Percentiles rank a stretch among this genome's conserved stretches.
These are phyloP conservation scores for Ictalurus furcatus DNA, from an alignment of 2,113 vertebrate species.

Conservation along the genomic window DNA sequence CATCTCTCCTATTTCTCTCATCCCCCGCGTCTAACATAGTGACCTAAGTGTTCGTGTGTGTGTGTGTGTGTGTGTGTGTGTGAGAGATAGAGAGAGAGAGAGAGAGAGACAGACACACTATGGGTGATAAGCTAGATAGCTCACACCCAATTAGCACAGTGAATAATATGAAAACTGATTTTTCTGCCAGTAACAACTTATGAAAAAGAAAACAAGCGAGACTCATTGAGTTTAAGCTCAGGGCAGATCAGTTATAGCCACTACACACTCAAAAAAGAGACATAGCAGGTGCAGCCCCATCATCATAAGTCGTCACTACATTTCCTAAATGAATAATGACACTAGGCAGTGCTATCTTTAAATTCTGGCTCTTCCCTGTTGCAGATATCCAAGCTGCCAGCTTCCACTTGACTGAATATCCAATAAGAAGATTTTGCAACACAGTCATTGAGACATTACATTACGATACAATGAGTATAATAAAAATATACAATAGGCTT, in stretches of 20 bases:
- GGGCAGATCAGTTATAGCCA: background rate
- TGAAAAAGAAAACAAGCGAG: background rate
- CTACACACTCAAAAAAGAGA: background rate
- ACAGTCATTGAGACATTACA: background rate
- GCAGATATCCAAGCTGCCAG: conserved; percentile 26
- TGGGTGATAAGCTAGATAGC: conserved; percentile 19
- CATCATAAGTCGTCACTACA: background rate
- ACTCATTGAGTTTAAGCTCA: background rate
- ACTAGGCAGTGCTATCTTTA: conserved; percentile 28
- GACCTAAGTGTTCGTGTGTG: conserved; percentile 13
- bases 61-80: background rate
- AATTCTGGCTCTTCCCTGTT: conserved; percentile 22
- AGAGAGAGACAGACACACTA: conserved; percentile 28
- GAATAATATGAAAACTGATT: conserved; percentile 51
- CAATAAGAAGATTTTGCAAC: conserved; percentile 1
- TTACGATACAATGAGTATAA: background rate
- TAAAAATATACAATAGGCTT: too few relatives aligned
- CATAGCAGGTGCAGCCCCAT: conserved; percentile 3
- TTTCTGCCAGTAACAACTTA: background rate
- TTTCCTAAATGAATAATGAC: conserved; percentile 4
- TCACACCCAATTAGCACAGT: conserved; percentile 12
- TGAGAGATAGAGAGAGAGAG: background rate
- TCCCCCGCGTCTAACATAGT: conserved; percentile 37
- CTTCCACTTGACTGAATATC: conserved; percentile 17
- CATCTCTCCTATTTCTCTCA: conserved; percentile 16